Evolutionary conservation across 2,113 vertebrate species (phyloP).

Genomic region (Sebastes fasciatus): DNA sequence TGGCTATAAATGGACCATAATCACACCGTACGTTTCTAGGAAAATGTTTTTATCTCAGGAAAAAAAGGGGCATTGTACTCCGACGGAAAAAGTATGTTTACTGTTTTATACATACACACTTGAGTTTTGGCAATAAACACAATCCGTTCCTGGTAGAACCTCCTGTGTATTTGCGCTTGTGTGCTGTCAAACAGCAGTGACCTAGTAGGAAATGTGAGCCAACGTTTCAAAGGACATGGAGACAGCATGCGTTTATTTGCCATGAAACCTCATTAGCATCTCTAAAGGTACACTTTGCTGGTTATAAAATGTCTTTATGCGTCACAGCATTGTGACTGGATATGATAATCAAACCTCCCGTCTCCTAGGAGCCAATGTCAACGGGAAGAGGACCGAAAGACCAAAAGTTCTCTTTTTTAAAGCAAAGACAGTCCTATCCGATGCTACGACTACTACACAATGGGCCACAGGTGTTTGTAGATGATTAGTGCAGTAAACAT

Average conservation of each 20-base stretch:
- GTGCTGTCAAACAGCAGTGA: background rate
- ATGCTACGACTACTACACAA: background rate
- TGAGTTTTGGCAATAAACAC: constrained; percentile 56
- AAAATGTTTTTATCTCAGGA: constrained; percentile 51
- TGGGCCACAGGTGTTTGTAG: constrained; percentile 18
- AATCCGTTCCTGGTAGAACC: background rate
- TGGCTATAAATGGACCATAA: constrained; percentile 28
- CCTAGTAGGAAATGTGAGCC: background rate
- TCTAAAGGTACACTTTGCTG: background rate
- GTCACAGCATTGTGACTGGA: background rate
- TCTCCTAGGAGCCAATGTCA: background rate
- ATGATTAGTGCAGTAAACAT: background rate
- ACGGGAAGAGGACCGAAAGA: background rate
- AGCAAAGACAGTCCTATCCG: background rate
- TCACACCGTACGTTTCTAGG: constrained; percentile 13
- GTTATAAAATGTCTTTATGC: background rate
- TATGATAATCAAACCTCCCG: background rate
- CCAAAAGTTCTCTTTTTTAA: background rate
- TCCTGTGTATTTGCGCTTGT: background rate
- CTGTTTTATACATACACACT: background rate
- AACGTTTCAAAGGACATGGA: background rate
- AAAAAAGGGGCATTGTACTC: constrained; percentile 12
- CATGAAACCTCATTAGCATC: background rate
- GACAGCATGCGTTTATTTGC: background rate
- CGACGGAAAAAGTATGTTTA: background rate